phyloP scores from a whole-genome alignment of 2,113 vertebrate genomes.

The Xerus inauris region DNA sequence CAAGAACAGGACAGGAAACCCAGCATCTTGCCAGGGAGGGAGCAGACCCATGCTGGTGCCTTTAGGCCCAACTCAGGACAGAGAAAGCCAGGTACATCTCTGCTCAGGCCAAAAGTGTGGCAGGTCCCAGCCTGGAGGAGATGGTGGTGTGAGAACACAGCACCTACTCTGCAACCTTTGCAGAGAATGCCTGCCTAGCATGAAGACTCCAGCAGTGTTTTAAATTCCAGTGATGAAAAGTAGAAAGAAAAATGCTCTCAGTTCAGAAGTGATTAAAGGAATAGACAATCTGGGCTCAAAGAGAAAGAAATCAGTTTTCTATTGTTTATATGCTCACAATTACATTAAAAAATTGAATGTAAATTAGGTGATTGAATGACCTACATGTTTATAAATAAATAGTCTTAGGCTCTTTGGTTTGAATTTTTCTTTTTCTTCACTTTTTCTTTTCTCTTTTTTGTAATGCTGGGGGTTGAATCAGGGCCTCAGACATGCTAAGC shows the following conservation, averaged over 20 bases:
- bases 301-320: background rate
- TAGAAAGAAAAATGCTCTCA: background rate
- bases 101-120: background rate
- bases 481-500: background rate
- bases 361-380: background rate
- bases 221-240: background rate
- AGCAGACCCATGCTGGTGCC: background rate
- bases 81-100: background rate
- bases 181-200: background rate
- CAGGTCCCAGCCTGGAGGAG: background rate
- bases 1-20: background rate
- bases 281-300: background rate
- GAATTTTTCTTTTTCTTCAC: no score
- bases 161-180: accelerated
- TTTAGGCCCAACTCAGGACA: background rate
- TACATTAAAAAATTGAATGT: background rate
- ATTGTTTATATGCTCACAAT: background rate
- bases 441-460: background rate
- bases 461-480: no score
- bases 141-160: no score
- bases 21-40: background rate
- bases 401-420: background rate
- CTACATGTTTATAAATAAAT: background rate
- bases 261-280: background rate
- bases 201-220: background rate